Conservation (phyloP, 2,113 vertebrate genomes). For the Syrrhaptes paradoxus region DNA sequence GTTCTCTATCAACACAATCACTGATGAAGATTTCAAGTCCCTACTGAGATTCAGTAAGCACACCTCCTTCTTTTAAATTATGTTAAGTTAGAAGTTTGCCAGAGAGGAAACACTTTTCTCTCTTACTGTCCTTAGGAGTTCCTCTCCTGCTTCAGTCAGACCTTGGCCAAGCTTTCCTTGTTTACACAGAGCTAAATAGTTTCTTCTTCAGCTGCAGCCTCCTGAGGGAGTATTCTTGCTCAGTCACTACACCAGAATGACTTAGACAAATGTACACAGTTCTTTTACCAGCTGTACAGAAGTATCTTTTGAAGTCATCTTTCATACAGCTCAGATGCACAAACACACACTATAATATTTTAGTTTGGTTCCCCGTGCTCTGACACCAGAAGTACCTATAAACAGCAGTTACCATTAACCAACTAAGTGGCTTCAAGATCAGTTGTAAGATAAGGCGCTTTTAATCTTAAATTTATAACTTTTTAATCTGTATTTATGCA, state of each 20-base stretch:
- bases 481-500: not conserved
- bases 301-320: not conserved
- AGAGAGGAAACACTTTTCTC: not conserved
- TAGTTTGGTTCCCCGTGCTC: not conserved
- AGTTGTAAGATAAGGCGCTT: not conserved
- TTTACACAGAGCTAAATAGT: not conserved
- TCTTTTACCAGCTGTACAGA: not conserved
- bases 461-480: not conserved
- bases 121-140: not conserved
- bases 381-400: not conserved
- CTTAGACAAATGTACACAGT: not conserved
- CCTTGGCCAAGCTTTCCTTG: not conserved
- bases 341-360: not conserved
- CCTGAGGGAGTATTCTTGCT: not conserved
- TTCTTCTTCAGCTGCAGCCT: not conserved
- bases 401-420: not conserved
- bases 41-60: not conserved
- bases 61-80: not conserved
- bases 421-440: not conserved
- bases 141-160: not conserved
- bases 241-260: not conserved
- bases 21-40: not conserved
- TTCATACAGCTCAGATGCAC: not conserved
- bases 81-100: not conserved
- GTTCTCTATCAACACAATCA: not conserved